Evolutionary conservation across 1,140 invertebrate species (phyloP).

Genomic region (Tetramorium simillimum): DNA sequence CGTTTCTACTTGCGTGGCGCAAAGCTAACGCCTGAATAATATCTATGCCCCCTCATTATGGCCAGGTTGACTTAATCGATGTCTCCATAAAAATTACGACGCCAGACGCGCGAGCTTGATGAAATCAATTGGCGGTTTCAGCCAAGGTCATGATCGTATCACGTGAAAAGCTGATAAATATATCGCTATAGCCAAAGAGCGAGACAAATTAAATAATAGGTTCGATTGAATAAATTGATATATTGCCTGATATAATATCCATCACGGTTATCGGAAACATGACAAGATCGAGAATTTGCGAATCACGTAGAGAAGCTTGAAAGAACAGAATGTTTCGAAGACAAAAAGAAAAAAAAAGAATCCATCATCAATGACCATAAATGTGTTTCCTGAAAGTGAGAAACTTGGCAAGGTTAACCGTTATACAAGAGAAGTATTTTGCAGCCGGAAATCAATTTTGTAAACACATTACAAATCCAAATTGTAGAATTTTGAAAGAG

Average conservation of each 20-base stretch:
- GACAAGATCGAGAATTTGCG: slow-evolving; percentile 33
- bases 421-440: not conserved
- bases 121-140: slow-evolving; percentile 25
- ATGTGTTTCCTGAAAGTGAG: slow-evolving; percentile 83
- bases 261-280: slow-evolving; percentile 29
- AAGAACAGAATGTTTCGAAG: not conserved
- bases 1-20: not conserved
- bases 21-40: slow-evolving; percentile 23
- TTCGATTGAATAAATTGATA: not conserved
- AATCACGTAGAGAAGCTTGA: not conserved
- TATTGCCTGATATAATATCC: slow-evolving; percentile 35
- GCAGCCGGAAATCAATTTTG: not conserved
- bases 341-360: not conserved
- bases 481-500: not conserved
- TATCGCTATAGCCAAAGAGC: not conserved
- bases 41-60: not conserved
- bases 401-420: slow-evolving; percentile 45
- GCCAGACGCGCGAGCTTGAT: not conserved
- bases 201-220: slow-evolving; percentile 22
- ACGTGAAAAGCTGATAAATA: not conserved
- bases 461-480: not conserved
- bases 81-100: slow-evolving; percentile 35
- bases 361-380: slow-evolving; percentile 76
- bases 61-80: slow-evolving; percentile 13
- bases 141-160: not conserved